A percentile compares a stretch with the other conserved stretches of the same genome.
Conservation (phyloP, 2,113 vertebrate species). For the Progne subis region DNA sequence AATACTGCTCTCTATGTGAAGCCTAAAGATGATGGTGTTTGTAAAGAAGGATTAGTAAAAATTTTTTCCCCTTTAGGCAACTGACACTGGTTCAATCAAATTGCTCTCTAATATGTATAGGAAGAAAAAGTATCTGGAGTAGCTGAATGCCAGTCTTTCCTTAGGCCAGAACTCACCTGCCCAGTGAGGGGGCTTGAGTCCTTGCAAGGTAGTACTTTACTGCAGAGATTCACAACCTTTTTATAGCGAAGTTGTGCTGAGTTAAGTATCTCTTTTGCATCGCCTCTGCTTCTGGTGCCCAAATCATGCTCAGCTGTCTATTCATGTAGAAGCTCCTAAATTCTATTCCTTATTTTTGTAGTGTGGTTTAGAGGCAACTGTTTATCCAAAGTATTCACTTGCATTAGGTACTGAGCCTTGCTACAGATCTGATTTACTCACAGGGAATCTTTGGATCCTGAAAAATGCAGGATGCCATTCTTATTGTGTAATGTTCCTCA, state of each 20-base stretch:
- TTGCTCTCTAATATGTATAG: neutral
- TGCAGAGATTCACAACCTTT: neutral
- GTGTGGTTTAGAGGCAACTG: neutral
- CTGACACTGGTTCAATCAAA: neutral
- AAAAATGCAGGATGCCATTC: neutral
- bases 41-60: neutral
- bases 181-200: neutral
- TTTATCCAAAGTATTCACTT: neutral
- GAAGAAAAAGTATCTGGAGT: neutral
- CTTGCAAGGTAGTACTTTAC: neutral
- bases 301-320: neutral
- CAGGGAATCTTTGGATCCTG: neutral
- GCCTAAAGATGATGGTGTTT: neutral
- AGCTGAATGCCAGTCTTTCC: neutral
- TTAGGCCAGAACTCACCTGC: neutral
- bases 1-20: neutral
- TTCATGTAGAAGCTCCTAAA: neutral
- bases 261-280: neutral
- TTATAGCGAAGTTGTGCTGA: neutral
- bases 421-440: neutral
- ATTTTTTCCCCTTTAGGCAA: neutral
- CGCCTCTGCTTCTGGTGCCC: neutral
- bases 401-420: neutral
- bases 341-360: neutral
- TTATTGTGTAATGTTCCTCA: neutral